A percentile compares a stretch with the other conserved stretches of the same genome.
These are phyloP conservation scores for Halocynthia aurantium DNA, from an alignment of 23 tunicate genomes.

Conservation along the genomic window DNA sequence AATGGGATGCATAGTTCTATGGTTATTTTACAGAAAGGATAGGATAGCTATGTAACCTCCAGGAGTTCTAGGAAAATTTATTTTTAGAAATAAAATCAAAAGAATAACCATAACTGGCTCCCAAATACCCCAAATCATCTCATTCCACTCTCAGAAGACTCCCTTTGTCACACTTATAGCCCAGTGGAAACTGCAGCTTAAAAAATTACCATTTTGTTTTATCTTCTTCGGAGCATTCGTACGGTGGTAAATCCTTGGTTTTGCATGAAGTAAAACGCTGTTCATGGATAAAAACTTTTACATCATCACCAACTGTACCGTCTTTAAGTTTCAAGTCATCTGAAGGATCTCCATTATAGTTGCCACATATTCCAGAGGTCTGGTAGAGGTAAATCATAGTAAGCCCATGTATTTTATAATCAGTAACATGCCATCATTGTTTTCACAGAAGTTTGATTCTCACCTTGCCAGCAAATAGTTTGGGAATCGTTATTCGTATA, in stretches of 20 bases:
- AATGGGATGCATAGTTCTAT: no score
- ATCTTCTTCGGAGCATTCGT: conserved; percentile 20
- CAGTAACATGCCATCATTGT: not conserved
- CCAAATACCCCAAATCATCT: no score
- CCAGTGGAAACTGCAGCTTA: no score
- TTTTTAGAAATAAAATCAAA: no score
- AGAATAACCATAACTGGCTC: no score
- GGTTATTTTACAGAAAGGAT: no score
- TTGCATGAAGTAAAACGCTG: conserved; percentile 8
- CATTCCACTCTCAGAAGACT: no score
- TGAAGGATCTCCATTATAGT: conserved; percentile 39
- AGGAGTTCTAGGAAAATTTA: no score
- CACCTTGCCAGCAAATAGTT: conserved; percentile 10
- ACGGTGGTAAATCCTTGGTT: not conserved
- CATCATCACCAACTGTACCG: conserved; percentile 1
- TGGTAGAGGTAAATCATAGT: not conserved
- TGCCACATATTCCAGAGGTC: conserved; percentile 54
- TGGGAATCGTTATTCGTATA: conserved; percentile 1
- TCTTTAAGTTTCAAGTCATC: conserved; percentile 27
- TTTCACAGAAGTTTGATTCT: no score
- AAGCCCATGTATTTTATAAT: not conserved
- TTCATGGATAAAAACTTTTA: conserved; percentile 17
- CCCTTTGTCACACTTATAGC: no score
- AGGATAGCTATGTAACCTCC: no score
- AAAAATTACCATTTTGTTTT: not conserved